Evolutionary conservation across 2,888 invertebrate species (phyloP).

Genomic region (Micropterix aruncella): DNA sequence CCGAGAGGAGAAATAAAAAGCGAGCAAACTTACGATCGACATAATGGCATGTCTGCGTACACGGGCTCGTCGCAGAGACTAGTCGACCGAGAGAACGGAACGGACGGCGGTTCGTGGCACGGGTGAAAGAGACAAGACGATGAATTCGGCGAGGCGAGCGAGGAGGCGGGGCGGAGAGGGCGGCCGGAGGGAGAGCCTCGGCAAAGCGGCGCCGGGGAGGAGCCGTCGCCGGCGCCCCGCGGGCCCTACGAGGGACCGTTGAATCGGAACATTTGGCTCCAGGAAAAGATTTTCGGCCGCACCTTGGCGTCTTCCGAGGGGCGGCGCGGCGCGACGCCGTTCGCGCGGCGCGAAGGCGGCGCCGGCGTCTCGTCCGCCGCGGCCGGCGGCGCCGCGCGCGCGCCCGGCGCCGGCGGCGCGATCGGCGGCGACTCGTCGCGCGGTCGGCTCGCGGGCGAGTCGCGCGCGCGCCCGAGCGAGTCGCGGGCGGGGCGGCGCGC

Average conservation of each 20-base stretch:
- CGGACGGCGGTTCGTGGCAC: conserved; percentile 14
- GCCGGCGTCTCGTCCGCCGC: conserved; percentile 26
- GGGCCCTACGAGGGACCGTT: conserved; percentile 27
- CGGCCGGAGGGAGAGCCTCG: neutral
- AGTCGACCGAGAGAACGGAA: conserved; percentile 10
- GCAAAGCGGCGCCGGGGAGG: conserved; percentile 1
- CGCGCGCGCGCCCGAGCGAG: conserved; percentile 13
- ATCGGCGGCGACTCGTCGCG: conserved; percentile 12
- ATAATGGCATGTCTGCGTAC: conserved; percentile 35
- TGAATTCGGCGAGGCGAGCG: too few species aligned
- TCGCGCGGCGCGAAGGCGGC: conserved; percentile 24
- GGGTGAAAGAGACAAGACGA: too few species aligned
- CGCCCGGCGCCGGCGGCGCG: conserved; percentile 16
- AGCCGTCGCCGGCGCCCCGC: neutral
- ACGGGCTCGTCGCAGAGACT: too few species aligned
- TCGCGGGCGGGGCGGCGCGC: conserved; percentile 8
- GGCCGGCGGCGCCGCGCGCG: conserved; percentile 18
- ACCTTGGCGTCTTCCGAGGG: conserved; percentile 46
- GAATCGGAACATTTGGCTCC: conserved; percentile 52
- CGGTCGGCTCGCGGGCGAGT: conserved; percentile 7
- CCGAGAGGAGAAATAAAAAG: conserved; percentile 17
- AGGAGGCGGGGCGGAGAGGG: neutral
- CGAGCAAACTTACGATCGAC: conserved; percentile 33
- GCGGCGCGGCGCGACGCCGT: conserved; percentile 24
- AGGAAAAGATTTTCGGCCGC: conserved; percentile 55